phyloP scores from a whole-genome alignment of 1,140 invertebrate genomes.

The Sitobion miscanthi region DNA sequence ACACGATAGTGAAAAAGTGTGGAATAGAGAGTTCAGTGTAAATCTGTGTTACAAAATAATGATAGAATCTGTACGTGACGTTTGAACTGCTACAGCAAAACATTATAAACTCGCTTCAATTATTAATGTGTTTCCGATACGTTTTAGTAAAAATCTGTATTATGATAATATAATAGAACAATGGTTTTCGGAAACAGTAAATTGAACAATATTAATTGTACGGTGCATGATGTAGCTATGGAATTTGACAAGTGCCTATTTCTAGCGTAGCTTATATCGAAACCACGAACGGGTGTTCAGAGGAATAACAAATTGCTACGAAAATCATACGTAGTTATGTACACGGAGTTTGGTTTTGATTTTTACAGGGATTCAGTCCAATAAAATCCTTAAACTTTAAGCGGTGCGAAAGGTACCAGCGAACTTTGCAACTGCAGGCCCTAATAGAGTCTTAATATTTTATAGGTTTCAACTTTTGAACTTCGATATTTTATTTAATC shows the following conservation, averaged over 20 bases:
- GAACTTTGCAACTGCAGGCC: no score
- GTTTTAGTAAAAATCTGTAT: background rate
- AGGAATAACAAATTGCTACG: background rate
- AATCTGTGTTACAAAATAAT: background rate
- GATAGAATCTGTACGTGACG: background rate
- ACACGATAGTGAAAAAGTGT: background rate
- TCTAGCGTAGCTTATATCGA: background rate
- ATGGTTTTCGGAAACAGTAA: background rate
- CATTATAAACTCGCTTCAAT: background rate
- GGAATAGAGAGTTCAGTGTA: background rate
- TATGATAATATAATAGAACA: background rate
- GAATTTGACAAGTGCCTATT: background rate
- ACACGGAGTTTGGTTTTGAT: background rate
- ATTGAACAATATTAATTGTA: background rate
- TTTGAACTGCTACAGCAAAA: background rate
- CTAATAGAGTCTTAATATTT: background rate
- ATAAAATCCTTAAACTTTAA: background rate
- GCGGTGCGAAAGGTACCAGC: no score
- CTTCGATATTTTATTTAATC: background rate
- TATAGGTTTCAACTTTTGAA: background rate
- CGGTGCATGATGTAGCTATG: background rate
- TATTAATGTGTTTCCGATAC: background rate
- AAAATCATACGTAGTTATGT: background rate
- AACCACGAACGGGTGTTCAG: background rate
- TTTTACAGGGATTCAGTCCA: background rate